Evolutionary conservation across 2,113 vertebrate species (phyloP).

Genomic region (Marmota flaviventris): DNA sequence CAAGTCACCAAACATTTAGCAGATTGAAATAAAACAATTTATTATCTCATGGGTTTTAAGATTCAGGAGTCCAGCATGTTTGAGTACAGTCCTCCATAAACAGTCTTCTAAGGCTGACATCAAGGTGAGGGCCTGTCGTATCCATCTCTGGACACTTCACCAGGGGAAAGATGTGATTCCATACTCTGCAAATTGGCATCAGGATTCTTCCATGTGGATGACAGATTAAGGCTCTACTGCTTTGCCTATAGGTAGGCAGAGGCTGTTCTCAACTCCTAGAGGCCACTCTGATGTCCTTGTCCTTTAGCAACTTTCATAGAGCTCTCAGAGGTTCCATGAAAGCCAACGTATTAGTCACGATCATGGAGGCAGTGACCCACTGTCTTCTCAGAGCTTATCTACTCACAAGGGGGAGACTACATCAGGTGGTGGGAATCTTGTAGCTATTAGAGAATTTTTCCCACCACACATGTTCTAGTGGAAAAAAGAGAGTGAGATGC

Average conservation of each 20-base stretch:
- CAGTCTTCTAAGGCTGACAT: neutral
- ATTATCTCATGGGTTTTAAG: neutral
- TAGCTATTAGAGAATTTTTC: neutral
- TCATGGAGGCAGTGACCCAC: neutral
- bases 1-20: neutral
- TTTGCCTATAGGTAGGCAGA: rapidly evolving
- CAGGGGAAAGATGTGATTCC: neutral
- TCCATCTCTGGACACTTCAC: neutral
- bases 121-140: rapidly evolving
- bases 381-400: neutral
- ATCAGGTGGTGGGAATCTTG: neutral
- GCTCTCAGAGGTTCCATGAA: neutral
- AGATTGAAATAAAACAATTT: neutral
- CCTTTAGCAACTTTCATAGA: too few relatives aligned
- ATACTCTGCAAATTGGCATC: neutral
- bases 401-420: neutral
- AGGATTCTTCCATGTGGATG: neutral
- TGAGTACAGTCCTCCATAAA: neutral
- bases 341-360: neutral
- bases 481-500: neutral
- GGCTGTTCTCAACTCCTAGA: neutral
- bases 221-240: neutral
- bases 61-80: neutral
- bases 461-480: neutral
- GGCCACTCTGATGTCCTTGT: rapidly evolving